These are phyloP conservation scores for Selene dorsalis DNA, from an alignment of 2,797 vertebrate genomes.

Conservation along the genomic window DNA sequence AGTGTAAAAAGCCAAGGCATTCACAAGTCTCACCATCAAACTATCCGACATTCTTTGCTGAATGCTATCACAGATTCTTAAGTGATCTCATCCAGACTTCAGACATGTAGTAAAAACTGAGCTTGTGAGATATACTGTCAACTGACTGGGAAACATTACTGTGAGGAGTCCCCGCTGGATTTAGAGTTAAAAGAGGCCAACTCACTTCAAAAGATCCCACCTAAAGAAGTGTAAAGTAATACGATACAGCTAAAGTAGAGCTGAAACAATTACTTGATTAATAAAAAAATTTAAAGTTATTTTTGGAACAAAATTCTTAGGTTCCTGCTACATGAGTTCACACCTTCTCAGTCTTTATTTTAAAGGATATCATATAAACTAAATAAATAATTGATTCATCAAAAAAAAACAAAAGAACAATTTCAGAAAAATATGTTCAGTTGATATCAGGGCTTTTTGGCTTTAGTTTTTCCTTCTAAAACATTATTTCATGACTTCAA, in stretches of 20 bases:
- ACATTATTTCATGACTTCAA: no score
- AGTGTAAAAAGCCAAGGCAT: constrained; percentile 8
- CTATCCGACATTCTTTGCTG: not conserved
- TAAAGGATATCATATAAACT: not conserved
- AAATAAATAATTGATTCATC: not conserved
- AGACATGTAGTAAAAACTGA: constrained; percentile 28
- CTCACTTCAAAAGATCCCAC: not conserved
- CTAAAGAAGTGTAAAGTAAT: not conserved
- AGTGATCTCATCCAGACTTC: constrained; percentile 33
- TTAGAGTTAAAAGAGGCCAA: not conserved
- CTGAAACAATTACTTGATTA: not conserved
- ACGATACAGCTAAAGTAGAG: not conserved
- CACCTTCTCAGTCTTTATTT: no score
- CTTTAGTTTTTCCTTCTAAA: no score
- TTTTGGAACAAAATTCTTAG: not conserved
- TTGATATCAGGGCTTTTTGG: no score
- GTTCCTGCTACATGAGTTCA: not conserved
- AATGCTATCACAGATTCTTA: constrained; percentile 14
- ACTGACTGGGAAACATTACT: constrained; percentile 1
- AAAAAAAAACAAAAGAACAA: not conserved
- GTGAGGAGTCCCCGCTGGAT: not conserved
- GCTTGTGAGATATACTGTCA: constrained; percentile 6
- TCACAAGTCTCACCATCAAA: constrained; percentile 15
- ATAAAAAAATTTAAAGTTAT: not conserved
- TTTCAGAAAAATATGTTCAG: not conserved